These are phyloP conservation scores for Oconnorella tubifera DNA, from an alignment of 2,888 invertebrate species.

Conservation along the genomic window DNA sequence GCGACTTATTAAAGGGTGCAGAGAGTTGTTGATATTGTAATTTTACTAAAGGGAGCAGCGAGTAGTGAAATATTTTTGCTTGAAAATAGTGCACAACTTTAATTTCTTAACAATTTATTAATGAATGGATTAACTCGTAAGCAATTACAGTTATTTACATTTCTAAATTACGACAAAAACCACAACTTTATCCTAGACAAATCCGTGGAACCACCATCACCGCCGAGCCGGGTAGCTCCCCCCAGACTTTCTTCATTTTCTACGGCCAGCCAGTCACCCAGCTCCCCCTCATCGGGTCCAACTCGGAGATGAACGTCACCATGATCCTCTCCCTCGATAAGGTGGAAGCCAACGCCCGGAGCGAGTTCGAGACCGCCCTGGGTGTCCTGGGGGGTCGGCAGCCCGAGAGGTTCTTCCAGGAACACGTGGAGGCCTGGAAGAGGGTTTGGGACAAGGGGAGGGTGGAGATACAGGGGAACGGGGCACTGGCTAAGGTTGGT, in stretches of 20 bases:
- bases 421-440: constrained; percentile 34
- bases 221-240: constrained; percentile 18
- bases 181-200: constrained; percentile 17
- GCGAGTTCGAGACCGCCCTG: constrained; percentile 29
- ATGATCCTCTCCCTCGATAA: constrained; percentile 32
- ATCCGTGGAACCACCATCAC: constrained; percentile 22
- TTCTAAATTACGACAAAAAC: not conserved
- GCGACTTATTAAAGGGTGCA: too few relatives aligned
- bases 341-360: constrained; percentile 22
- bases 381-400: constrained; percentile 15
- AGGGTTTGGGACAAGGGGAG: constrained; percentile 31
- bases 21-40: too few relatives aligned
- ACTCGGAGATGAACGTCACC: constrained; percentile 21
- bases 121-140: too few relatives aligned
- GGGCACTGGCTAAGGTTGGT: constrained; percentile 33
- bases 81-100: too few relatives aligned
- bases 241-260: constrained; percentile 24
- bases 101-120: too few relatives aligned
- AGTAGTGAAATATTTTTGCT: too few relatives aligned
- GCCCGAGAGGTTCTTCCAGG: constrained; percentile 14
- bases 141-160: not conserved
- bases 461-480: constrained; percentile 33
- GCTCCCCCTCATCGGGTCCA: constrained; percentile 19
- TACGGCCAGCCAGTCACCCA: constrained; percentile 21
- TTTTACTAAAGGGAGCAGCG: too few relatives aligned